A percentile compares a stretch with the other conserved stretches of the same genome.
These are phyloP conservation scores for Paragorgia papillata DNA, from an alignment of 92 coral and sea anemone genomes.

Conservation along the genomic window DNA sequence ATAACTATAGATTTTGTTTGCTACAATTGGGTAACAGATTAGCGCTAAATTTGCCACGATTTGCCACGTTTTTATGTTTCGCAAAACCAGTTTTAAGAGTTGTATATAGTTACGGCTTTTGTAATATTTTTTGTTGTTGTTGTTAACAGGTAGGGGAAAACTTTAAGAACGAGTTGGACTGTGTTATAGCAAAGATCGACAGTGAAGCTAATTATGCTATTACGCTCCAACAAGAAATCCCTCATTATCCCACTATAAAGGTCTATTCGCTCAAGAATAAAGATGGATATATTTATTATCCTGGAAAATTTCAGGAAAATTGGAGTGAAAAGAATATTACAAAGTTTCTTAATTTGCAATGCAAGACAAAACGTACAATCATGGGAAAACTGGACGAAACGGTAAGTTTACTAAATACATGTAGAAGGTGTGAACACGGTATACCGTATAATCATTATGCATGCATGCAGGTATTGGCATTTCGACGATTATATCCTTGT, in stretches of 20 bases:
- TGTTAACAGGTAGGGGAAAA: constrained; percentile 68
- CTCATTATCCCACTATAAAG: constrained; percentile 86
- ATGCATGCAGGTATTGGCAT: no score
- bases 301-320: constrained; percentile 83
- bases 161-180: constrained; percentile 81
- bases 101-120: no score
- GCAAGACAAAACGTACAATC: constrained; percentile 79
- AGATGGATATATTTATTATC: constrained; percentile 87
- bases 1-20: no score
- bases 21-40: no score
- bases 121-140: no score
- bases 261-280: constrained; percentile 85
- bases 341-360: constrained; percentile 80
- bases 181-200: constrained; percentile 77
- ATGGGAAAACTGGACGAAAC: constrained; percentile 77
- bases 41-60: no score
- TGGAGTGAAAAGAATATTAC: constrained; percentile 87
- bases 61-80: no score
- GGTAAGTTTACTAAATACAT: constrained; percentile 52
- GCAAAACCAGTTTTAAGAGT: no score
- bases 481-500: no score
- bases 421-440: no score
- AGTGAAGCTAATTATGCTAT: constrained; percentile 72
- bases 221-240: constrained; percentile 73
- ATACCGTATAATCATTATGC: no score